These are phyloP conservation scores for Volucella inanis DNA, from an alignment of 2,888 invertebrate genomes.

Conservation along the genomic window DNA sequence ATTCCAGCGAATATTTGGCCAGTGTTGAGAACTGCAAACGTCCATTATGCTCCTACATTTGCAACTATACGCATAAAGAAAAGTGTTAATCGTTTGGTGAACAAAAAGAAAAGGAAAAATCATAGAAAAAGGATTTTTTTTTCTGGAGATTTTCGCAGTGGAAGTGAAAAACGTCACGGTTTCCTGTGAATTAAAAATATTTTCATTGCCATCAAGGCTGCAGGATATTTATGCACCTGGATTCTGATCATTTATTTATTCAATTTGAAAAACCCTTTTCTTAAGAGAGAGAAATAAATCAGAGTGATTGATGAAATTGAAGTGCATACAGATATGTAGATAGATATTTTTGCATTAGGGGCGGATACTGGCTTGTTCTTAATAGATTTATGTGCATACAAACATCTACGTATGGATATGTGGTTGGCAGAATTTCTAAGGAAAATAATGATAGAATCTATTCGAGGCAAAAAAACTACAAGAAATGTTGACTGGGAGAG, in stretches of 20 bases:
- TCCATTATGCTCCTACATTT: constrained; percentile 22
- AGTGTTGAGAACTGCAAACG: constrained; percentile 16
- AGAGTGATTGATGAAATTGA: constrained; percentile 52
- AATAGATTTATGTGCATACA: too few species aligned
- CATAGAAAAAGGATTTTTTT: constrained; percentile 38
- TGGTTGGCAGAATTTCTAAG: too few species aligned
- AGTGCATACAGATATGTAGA: too few species aligned
- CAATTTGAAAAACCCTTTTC: constrained; percentile 49
- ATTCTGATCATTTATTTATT: constrained; percentile 46
- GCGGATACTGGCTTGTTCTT: too few species aligned
- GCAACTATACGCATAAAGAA: constrained; percentile 29
- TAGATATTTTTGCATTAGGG: too few species aligned
- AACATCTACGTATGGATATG: too few species aligned
- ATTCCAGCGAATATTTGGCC: constrained; percentile 34
- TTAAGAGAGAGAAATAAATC: constrained; percentile 3
- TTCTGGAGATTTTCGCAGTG: constrained; percentile 29
- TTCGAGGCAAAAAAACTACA: too few species aligned
- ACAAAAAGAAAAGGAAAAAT: constrained; percentile 28
- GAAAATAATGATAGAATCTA: too few species aligned
- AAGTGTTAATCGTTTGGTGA: constrained; percentile 60
- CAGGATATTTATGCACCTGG: constrained; percentile 68
- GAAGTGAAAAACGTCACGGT: constrained; percentile 62
- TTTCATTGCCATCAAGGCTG: constrained; percentile 31
- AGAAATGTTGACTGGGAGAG: too few species aligned
- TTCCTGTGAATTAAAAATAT: constrained; percentile 53